phyloP scores from a whole-genome alignment of 2,797 vertebrate species.

The Sarcoramphus papa region DNA sequence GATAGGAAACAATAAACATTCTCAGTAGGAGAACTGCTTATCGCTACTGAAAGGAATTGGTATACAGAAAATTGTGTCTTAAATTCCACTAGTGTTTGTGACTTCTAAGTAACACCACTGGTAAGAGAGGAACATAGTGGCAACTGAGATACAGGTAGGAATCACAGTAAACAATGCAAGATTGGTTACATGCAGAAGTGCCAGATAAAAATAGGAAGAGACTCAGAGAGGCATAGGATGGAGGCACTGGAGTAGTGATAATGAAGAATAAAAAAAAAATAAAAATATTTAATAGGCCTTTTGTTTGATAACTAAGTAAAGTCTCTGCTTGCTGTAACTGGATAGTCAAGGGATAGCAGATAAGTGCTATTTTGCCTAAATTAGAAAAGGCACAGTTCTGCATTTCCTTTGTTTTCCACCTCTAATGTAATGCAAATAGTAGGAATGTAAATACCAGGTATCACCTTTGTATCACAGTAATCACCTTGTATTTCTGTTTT shows the following conservation, averaged over 20 bases:
- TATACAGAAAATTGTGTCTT: not conserved
- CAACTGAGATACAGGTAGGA: not conserved
- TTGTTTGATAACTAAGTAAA: not conserved
- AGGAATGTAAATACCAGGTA: not conserved
- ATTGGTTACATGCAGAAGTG: no score
- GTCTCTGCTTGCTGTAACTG: not conserved
- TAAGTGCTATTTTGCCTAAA: not conserved
- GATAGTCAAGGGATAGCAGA: not conserved
- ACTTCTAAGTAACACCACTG: not conserved
- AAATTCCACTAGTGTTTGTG: not conserved
- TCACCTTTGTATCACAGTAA: not conserved
- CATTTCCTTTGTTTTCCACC: not conserved
- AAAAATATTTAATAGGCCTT: not conserved
- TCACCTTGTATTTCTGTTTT: not conserved
- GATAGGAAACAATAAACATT: not conserved
- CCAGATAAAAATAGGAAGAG: not conserved
- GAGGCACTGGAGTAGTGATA: not conserved
- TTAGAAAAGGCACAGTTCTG: not conserved
- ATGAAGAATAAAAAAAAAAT: not conserved
- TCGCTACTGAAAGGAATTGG: not conserved
- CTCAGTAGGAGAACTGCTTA: not conserved
- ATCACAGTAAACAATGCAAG: not conserved
- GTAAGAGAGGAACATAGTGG: not conserved
- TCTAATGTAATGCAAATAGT: not conserved
- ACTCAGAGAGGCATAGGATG: not conserved